A percentile compares a stretch with the other conserved stretches of the same genome.
Evolutionary conservation across 2,797 vertebrate species (phyloP).

Genomic region (Glyptemys insculpta): DNA sequence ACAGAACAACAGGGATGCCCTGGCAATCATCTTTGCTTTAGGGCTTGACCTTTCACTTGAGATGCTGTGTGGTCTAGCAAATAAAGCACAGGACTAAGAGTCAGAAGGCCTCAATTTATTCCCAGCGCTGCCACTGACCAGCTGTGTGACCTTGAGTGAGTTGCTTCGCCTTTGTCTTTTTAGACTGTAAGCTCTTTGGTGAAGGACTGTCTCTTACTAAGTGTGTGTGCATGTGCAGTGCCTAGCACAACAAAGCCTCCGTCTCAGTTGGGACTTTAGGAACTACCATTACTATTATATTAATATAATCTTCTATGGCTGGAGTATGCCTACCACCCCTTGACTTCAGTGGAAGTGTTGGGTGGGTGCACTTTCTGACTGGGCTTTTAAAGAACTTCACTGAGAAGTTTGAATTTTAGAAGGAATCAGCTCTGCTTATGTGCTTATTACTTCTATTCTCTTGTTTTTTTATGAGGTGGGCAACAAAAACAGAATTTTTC

Average conservation of each 20-base stretch:
- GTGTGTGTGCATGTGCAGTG: not conserved
- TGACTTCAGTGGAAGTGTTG: not conserved
- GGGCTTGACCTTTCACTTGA: not conserved
- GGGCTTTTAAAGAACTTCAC: not conserved
- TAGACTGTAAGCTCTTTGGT: not conserved
- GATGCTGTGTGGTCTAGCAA: fast-evolving
- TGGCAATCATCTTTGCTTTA: not conserved
- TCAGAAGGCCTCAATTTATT: not conserved
- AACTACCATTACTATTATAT: not conserved
- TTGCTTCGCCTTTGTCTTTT: not conserved
- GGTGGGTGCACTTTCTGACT: not conserved
- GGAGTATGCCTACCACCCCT: not conserved
- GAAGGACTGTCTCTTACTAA: not conserved
- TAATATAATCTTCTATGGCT: not conserved
- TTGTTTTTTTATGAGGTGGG: not conserved
- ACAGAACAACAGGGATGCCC: not conserved
- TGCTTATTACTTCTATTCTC: not conserved
- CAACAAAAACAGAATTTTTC: not conserved
- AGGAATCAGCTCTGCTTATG: not conserved
- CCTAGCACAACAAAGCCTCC: not conserved
- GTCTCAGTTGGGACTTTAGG: not conserved
- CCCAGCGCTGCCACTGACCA: not conserved
- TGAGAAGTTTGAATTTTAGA: not conserved
- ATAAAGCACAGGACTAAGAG: fast-evolving
- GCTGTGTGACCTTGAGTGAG: not conserved